Conservation (phyloP, 2,113 vertebrate species). For the Zosterops japonicus region DNA sequence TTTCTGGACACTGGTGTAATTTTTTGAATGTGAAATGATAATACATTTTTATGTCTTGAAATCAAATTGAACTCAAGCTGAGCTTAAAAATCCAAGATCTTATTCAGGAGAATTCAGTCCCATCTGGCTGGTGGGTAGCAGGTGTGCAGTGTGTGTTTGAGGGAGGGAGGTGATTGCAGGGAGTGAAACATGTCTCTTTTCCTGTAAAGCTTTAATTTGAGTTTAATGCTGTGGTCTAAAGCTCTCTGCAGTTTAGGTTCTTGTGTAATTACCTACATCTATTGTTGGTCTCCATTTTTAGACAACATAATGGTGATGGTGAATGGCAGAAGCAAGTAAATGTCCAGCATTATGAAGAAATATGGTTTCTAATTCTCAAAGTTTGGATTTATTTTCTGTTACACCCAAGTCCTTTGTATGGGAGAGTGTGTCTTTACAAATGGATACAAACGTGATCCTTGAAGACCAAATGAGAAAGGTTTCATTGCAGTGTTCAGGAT, state of each 20-base stretch:
- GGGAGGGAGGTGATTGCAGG: not conserved
- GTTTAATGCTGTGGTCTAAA: constrained; percentile 54
- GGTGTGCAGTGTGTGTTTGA: constrained; percentile 11
- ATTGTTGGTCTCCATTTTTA: constrained; percentile 63
- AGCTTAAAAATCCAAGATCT: not conserved
- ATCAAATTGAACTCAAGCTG: constrained; percentile 30
- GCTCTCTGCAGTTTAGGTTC: constrained; percentile 56
- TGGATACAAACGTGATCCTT: not conserved
- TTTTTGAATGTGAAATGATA: not conserved
- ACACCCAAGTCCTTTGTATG: not conserved
- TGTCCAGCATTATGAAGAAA: constrained; percentile 48
- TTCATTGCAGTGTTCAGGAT: not conserved
- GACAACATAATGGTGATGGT: constrained; percentile 48
- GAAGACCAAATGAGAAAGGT: not conserved
- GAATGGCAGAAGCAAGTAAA: constrained; percentile 60
- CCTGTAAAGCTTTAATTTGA: constrained; percentile 46
- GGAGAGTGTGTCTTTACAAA: not conserved
- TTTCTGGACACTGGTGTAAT: not conserved
- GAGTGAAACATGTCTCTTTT: constrained; percentile 52
- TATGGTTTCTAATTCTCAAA: constrained; percentile 21
- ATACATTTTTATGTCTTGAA: constrained; percentile 4
- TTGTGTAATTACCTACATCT: constrained; percentile 61
- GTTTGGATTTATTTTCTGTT: constrained; percentile 62
- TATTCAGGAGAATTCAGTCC: not conserved
- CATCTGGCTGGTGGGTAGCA: constrained; percentile 35